phyloP scores from a whole-genome alignment of 2,797 vertebrate species.

The Sarcoramphus papa region DNA sequence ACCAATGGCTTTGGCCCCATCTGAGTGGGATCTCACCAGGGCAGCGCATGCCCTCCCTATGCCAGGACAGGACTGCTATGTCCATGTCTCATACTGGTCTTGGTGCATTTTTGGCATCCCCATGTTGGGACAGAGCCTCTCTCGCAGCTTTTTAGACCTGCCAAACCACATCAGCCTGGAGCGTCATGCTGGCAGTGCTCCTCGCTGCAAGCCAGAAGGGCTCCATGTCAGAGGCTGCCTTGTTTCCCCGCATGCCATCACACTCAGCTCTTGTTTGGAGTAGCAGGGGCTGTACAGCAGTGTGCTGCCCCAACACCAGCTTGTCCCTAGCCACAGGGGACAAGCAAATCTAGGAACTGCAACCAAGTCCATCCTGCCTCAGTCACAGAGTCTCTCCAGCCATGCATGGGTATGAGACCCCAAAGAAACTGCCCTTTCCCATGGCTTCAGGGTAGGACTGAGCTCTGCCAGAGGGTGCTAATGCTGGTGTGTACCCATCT shows the following conservation, averaged over 20 bases:
- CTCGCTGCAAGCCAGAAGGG: not conserved
- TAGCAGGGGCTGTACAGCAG: not conserved
- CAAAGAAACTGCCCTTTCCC: not conserved
- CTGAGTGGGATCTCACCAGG: not conserved
- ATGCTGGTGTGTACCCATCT: not conserved
- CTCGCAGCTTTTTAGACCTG: not conserved
- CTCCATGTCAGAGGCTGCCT: not conserved
- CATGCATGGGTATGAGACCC: not conserved
- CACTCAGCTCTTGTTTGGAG: not conserved
- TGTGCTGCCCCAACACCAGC: not conserved
- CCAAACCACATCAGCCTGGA: not conserved
- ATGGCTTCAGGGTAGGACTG: not conserved
- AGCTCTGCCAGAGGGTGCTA: not conserved
- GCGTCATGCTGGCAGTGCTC: not conserved
- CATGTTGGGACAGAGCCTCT: fast-evolving
- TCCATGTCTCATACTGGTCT: not conserved
- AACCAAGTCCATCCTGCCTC: not conserved
- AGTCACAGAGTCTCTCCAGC: not conserved
- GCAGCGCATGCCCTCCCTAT: not conserved
- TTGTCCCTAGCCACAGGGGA: not conserved
- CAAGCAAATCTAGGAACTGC: not conserved
- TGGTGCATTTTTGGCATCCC: not conserved
- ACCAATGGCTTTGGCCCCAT: not conserved
- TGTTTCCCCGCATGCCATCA: not conserved
- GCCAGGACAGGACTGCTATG: not conserved